Conservation (phyloP, 2,113 vertebrate species). For the Prinia subflava region DNA sequence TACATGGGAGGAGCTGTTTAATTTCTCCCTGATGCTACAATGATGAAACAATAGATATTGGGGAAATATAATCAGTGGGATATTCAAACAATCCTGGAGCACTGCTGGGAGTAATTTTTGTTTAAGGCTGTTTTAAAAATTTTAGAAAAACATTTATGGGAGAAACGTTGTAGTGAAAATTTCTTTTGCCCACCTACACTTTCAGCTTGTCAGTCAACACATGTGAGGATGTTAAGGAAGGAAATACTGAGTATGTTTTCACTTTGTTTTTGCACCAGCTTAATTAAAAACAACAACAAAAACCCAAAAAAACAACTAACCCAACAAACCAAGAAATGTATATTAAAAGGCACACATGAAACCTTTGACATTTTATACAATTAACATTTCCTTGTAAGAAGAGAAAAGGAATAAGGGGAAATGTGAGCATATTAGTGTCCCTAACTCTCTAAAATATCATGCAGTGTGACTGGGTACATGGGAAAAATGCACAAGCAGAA, state of each 20-base stretch:
- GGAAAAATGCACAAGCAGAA: neutral
- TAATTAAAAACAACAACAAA: neutral
- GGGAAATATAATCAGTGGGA: neutral
- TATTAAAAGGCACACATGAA: neutral
- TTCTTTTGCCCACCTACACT: neutral
- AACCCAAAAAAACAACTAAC: neutral
- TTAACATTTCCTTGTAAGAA: neutral
- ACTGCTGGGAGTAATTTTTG: neutral
- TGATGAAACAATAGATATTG: neutral
- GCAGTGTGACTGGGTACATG: neutral
- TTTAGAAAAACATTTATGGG: neutral
- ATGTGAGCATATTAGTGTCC: neutral
- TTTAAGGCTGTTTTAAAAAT: neutral
- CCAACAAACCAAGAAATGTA: neutral
- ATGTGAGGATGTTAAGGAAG: neutral
- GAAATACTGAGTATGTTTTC: neutral
- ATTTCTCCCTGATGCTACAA: neutral
- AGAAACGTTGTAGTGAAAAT: neutral
- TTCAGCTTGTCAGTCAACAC: neutral
- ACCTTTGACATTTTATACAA: neutral
- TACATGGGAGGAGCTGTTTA: neutral
- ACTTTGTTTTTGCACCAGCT: neutral
- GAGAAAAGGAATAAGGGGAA: neutral
- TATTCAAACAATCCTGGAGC: neutral
- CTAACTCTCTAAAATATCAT: neutral